Conservation (phyloP, 2,113 vertebrate species). For the Perccottus glenii region DNA sequence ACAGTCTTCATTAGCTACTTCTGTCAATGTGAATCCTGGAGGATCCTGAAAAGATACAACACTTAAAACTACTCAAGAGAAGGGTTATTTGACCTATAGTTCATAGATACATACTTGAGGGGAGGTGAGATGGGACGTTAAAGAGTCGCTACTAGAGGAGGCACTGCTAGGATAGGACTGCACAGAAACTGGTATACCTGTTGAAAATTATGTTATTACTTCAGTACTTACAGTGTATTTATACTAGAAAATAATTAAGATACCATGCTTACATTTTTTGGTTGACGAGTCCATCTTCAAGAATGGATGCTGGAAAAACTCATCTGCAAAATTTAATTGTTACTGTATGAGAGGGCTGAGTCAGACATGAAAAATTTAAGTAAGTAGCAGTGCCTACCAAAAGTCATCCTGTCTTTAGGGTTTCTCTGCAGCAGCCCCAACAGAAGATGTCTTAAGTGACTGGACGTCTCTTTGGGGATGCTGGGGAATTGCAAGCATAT, state of each 20-base stretch:
- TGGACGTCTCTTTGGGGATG: conserved; percentile 92
- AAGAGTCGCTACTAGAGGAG: conserved; percentile 90
- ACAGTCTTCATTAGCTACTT: conserved; percentile 80
- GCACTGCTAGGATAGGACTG: conserved; percentile 86
- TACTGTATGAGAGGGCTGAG: background rate
- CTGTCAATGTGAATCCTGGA: conserved; percentile 80
- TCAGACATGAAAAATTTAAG: background rate
- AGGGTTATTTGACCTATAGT: conserved; percentile 27
- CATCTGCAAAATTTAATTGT: conserved; percentile 77
- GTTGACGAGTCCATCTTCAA: conserved; percentile 84
- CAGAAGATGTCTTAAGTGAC: conserved; percentile 86
- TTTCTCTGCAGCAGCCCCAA: conserved; percentile 90
- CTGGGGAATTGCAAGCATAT: conserved; percentile 69
- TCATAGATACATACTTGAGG: conserved; percentile 84
- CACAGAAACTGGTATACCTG: conserved; percentile 86
- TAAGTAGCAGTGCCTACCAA: conserved; percentile 77
- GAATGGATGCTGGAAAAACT: conserved; percentile 95
- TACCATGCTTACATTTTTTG: conserved; percentile 88
- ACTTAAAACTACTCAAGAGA: background rate
- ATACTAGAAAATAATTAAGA: background rate
- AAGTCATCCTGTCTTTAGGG: conserved; percentile 90
- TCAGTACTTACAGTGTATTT: background rate
- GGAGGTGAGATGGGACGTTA: conserved; percentile 89
- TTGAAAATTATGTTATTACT: background rate
- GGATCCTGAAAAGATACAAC: conserved; percentile 74